A percentile compares a stretch with the other conserved stretches of the same genome.
phyloP scores from a whole-genome alignment of 1,140 invertebrate species.

The Apis dorsata region DNA sequence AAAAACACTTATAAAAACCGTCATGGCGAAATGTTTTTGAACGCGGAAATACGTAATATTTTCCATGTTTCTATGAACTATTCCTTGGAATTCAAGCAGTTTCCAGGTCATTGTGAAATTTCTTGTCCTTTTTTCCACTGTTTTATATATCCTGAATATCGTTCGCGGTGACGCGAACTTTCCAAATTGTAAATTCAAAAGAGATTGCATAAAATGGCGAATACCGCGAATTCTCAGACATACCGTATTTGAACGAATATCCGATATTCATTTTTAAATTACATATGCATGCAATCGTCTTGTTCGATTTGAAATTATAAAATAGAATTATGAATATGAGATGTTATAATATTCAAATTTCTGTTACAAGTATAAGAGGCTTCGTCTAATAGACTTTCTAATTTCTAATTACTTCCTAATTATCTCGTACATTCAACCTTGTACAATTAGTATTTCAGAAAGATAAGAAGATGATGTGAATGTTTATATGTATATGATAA shows the following conservation, averaged over 20 bases:
- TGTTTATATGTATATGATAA: too few relatives aligned
- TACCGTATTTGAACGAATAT: neutral
- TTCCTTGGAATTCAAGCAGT: neutral
- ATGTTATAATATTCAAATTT: neutral
- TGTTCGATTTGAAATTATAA: neutral
- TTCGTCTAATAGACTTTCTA: neutral
- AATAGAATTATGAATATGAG: too few relatives aligned
- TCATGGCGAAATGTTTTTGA: neutral
- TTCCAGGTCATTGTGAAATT: neutral
- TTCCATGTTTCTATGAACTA: neutral
- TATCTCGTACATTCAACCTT: neutral
- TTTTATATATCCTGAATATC: neutral
- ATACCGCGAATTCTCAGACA: neutral
- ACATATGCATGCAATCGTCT: neutral
- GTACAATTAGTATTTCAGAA: neutral
- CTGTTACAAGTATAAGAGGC: neutral
- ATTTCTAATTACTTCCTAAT: neutral
- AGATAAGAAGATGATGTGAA: too few relatives aligned
- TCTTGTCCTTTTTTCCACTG: neutral
- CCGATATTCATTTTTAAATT: neutral
- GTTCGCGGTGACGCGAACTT: neutral
- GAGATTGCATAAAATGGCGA: constrained; percentile 7
- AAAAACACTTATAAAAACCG: neutral
- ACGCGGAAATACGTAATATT: neutral
- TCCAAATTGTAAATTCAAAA: constrained; percentile 27